A percentile compares a stretch with the other conserved stretches of the same genome.
These are phyloP conservation scores for Astyanax mexicanus DNA, from an alignment of 2,797 vertebrate species.

Conservation along the genomic window DNA sequence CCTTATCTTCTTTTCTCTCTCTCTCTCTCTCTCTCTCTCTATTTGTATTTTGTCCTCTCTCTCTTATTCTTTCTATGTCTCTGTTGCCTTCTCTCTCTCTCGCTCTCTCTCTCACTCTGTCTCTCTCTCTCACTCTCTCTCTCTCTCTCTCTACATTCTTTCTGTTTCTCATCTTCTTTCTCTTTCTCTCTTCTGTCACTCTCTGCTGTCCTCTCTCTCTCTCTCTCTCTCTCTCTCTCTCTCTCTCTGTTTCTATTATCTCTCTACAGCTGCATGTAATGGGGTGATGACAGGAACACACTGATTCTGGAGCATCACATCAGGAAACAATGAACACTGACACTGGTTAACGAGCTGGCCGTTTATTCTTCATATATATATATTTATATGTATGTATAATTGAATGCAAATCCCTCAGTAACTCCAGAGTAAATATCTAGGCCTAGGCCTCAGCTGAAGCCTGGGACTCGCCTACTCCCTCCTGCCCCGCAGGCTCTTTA, in stretches of 20 bases:
- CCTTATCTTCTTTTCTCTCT: conserved; percentile 62
- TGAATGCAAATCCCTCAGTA: too few relatives aligned
- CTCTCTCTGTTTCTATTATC: conserved; percentile 32
- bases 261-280: conserved; percentile 12
- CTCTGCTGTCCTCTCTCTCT: conserved; percentile 40
- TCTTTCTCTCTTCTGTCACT: conserved; percentile 56
- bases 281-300: background rate
- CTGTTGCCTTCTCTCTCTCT: conserved; percentile 58
- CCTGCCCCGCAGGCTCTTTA: background rate
- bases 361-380: too few relatives aligned
- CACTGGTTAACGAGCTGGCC: too few relatives aligned
- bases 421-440: background rate
- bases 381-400: background rate
- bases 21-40: conserved; percentile 60
- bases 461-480: background rate
- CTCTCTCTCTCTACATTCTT: conserved; percentile 64
- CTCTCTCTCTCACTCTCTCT: conserved; percentile 60
- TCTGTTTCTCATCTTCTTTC: too few relatives aligned
- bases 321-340: background rate
- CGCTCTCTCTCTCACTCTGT: conserved; percentile 56
- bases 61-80: too few relatives aligned
- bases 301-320: conserved; percentile 19
- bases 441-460: conserved; percentile 3
- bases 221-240: conserved; percentile 52
- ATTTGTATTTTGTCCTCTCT: too few relatives aligned